Percentiles rank a stretch among this genome's conserved stretches.
Conservation (phyloP, 2,888 invertebrate species). For the Neuroscelio doddi region DNA sequence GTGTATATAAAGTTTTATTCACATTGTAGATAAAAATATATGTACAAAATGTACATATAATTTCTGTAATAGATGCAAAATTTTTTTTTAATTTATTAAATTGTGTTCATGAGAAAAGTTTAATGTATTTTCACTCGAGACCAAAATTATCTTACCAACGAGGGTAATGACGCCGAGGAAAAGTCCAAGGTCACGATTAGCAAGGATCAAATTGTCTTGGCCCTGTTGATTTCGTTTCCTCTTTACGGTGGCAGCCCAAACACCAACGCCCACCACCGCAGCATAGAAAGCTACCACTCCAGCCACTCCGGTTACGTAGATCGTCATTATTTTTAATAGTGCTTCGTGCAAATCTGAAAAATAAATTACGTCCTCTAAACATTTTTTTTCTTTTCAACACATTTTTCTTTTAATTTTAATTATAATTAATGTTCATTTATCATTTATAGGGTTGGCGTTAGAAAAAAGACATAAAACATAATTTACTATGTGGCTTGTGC, state of each 20-base stretch:
- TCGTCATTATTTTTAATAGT: slow-evolving; percentile 58
- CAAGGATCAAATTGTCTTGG: slow-evolving; percentile 80
- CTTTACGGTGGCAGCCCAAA: slow-evolving; percentile 73
- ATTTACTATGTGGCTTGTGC: neutral
- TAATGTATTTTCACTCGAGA: neutral
- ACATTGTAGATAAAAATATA: no score
- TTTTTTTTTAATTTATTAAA: neutral
- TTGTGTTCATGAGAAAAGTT: neutral
- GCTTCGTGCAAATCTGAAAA: slow-evolving; percentile 27
- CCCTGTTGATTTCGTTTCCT: slow-evolving; percentile 74
- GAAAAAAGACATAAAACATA: neutral
- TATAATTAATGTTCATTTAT: neutral
- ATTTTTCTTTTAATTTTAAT: no score
- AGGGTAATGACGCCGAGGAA: slow-evolving; percentile 82
- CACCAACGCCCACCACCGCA: slow-evolving; percentile 78
- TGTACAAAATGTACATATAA: no score
- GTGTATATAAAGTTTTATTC: no score
- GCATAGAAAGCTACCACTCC: slow-evolving; percentile 81
- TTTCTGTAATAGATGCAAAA: neutral
- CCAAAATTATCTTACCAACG: slow-evolving; percentile 74
- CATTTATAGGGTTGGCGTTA: neutral
- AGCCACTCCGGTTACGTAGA: slow-evolving; percentile 77
- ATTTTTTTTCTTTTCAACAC: no score
- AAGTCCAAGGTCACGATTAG: slow-evolving; percentile 79
- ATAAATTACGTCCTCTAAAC: no score